Conservation (phyloP, 1,140 invertebrate species). For the Eueides isabella region DNA sequence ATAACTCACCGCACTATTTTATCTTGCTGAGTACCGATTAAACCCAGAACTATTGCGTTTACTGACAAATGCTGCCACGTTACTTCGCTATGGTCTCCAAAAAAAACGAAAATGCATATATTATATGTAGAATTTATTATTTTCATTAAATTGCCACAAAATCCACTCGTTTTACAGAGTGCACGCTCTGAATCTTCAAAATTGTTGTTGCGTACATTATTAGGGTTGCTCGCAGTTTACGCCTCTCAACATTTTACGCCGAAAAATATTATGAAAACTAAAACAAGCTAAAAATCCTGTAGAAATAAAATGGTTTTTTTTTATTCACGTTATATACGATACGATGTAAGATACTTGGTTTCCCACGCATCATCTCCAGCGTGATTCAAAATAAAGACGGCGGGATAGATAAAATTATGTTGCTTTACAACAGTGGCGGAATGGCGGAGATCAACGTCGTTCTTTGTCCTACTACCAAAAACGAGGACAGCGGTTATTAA, state of each 20-base stretch:
- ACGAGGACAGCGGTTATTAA: too few relatives aligned
- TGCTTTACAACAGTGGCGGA: too few relatives aligned
- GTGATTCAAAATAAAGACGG: too few relatives aligned
- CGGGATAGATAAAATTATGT: too few relatives aligned
- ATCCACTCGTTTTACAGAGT: not conserved
- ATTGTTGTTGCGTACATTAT: not conserved
- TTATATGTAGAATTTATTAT: not conserved
- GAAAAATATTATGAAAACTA: not conserved
- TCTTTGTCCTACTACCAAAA: too few relatives aligned
- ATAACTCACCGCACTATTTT: too few relatives aligned
- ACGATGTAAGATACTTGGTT: too few relatives aligned
- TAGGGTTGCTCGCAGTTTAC: not conserved
- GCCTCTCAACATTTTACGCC: not conserved
- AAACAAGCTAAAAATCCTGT: not conserved
- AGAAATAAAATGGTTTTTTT: not conserved
- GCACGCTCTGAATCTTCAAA: constrained; percentile 1
- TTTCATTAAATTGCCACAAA: not conserved
- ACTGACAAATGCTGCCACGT: not conserved
- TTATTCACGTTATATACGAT: too few relatives aligned
- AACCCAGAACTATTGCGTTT: not conserved
- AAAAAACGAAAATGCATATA: not conserved
- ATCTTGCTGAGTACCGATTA: not conserved
- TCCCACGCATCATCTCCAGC: too few relatives aligned
- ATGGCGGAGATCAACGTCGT: too few relatives aligned
- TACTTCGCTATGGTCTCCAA: not conserved